A percentile compares a stretch with the other conserved stretches of the same genome.
Evolutionary conservation across 2,888 invertebrate species (phyloP).

Genomic region (Barypeithes pellucidus): DNA sequence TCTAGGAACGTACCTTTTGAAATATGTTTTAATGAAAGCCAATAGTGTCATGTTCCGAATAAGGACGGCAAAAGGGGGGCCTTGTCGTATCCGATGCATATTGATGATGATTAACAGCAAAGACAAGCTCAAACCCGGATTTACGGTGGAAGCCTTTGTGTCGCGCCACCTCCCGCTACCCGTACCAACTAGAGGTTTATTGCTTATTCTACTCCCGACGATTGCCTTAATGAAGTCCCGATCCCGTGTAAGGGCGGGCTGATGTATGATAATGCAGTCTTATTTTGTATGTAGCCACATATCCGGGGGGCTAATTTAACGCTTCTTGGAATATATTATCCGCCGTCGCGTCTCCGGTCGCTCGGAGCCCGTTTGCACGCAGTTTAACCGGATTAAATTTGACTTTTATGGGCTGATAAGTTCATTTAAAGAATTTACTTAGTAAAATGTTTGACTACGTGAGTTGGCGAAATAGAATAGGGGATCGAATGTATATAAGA

Average conservation of each 20-base stretch:
- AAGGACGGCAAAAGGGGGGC: constrained; percentile 48
- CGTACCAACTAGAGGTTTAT: constrained; percentile 48
- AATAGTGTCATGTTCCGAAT: constrained; percentile 41
- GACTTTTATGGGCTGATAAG: constrained; percentile 17
- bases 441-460: background rate
- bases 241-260: constrained; percentile 40
- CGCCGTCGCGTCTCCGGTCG: background rate
- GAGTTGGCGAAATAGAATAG: background rate
- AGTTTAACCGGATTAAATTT: constrained; percentile 23
- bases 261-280: constrained; percentile 45
- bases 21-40: constrained; percentile 43
- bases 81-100: constrained; percentile 48
- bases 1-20: constrained; percentile 23
- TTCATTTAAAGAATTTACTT: constrained; percentile 10
- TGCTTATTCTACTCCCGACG: constrained; percentile 50
- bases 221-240: constrained; percentile 50
- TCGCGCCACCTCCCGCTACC: constrained; percentile 44
- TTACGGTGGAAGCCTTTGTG: constrained; percentile 46
- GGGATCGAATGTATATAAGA: background rate
- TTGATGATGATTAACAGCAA: constrained; percentile 51
- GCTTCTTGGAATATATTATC: constrained; percentile 31
- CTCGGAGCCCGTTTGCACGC: constrained; percentile 7
- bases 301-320: constrained; percentile 36
- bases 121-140: constrained; percentile 50
- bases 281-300: constrained; percentile 43